Conservation (phyloP, 2,797 vertebrate genomes). For the Decapterus maruadsi region DNA sequence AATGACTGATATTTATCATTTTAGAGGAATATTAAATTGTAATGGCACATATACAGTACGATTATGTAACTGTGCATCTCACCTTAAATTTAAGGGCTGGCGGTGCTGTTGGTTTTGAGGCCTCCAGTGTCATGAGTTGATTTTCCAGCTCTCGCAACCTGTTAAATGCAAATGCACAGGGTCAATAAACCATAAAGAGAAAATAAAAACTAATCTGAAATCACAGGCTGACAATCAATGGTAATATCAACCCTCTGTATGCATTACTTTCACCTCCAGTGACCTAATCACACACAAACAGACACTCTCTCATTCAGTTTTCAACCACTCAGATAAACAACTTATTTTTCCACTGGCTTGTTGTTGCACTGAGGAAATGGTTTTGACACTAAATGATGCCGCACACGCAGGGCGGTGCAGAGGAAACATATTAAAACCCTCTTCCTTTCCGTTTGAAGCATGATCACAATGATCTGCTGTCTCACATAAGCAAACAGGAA, state of each 20-base stretch:
- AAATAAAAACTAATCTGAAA: neutral
- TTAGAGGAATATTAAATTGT: neutral
- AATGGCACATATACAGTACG: neutral
- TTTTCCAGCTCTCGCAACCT: slow-evolving; percentile 95
- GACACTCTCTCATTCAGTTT: neutral
- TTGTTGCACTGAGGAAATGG: slow-evolving; percentile 16
- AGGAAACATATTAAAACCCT: slow-evolving; percentile 8
- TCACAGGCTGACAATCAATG: neutral
- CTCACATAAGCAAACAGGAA: slow-evolving; percentile 11
- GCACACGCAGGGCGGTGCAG: slow-evolving; percentile 4
- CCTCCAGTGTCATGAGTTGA: slow-evolving; percentile 89
- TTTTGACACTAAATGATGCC: neutral
- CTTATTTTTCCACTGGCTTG: neutral
- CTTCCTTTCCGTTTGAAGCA: slow-evolving; percentile 1
- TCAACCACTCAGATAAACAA: slow-evolving; percentile 16
- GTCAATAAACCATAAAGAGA: neutral
- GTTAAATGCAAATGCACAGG: slow-evolving; percentile 16
- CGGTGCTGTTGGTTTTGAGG: slow-evolving; percentile 86
- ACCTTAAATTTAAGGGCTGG: slow-evolving; percentile 98
- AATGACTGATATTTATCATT: neutral
- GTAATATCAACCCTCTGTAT: neutral
- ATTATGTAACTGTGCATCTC: slow-evolving; percentile 28
- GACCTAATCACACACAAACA: neutral
- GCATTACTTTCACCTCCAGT: neutral
- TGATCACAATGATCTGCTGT: slow-evolving; percentile 8